Evolutionary conservation across 2,797 vertebrate genomes (phyloP).

Genomic region (Caiman crocodilus): DNA sequence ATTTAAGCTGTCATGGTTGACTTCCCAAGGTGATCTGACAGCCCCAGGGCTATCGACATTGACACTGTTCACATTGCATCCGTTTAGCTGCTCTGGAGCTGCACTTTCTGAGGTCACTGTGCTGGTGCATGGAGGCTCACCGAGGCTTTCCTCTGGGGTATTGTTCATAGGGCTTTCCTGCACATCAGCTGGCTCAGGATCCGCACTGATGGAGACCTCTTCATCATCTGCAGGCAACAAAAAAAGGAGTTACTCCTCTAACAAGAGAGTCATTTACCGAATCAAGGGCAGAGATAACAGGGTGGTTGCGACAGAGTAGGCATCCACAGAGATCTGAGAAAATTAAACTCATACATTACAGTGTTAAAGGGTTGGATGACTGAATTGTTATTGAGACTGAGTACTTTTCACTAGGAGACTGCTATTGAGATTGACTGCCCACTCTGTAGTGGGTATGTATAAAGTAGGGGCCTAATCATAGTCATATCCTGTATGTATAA

Average conservation of each 20-base stretch:
- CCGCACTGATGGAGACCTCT: conserved; percentile 89
- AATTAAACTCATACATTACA: conserved; percentile 51
- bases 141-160: conserved; percentile 66
- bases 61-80: conserved; percentile 63
- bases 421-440: not conserved
- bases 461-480: not conserved
- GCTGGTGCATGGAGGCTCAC: conserved; percentile 78
- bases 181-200: conserved; percentile 80
- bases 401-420: not conserved
- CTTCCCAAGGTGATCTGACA: conserved; percentile 61
- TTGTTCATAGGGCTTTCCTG: conserved; percentile 76
- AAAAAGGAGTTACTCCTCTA: conserved; percentile 46
- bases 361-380: not conserved
- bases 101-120: conserved; percentile 82
- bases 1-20: conserved; percentile 72
- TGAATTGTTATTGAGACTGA: conserved; percentile 2
- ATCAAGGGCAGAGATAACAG: not conserved
- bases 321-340: conserved; percentile 26
- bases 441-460: not conserved
- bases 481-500: not conserved
- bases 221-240: conserved; percentile 90
- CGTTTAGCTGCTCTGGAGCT: conserved; percentile 82
- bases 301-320: not conserved
- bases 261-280: conserved; percentile 12
- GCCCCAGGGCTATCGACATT: conserved; percentile 57